A percentile compares a stretch with the other conserved stretches of the same genome.
Conservation (phyloP, 2,797 vertebrate species). For the Graptemys geographica region DNA sequence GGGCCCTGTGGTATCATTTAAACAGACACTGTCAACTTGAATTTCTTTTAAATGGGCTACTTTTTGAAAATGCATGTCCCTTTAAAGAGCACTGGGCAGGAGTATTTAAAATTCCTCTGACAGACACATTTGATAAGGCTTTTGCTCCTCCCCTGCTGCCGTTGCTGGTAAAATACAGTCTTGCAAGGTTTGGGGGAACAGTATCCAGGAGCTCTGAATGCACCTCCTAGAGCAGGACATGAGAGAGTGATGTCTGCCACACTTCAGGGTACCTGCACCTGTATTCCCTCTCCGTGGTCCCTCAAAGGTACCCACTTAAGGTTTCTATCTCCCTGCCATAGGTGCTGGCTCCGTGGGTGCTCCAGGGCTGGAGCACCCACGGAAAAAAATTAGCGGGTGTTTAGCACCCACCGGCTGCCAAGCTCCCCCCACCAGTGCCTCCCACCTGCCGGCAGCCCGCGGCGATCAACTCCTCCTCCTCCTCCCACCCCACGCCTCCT, state of each 20-base stretch:
- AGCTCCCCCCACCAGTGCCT: too few relatives aligned
- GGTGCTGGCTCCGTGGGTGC: too few relatives aligned
- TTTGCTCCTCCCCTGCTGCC: not conserved
- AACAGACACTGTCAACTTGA: not conserved
- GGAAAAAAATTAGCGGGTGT: too few relatives aligned
- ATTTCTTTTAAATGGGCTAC: not conserved
- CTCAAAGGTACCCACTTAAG: not conserved
- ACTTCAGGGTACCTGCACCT: not conserved
- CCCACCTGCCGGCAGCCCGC: too few relatives aligned
- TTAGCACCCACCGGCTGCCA: too few relatives aligned
- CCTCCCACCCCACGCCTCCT: too few relatives aligned
- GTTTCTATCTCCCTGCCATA: not conserved
- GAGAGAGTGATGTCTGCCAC: not conserved
- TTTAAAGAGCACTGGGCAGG: not conserved
- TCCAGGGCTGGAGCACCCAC: too few relatives aligned
- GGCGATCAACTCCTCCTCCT: too few relatives aligned
- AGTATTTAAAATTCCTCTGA: not conserved
- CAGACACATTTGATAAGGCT: not conserved
- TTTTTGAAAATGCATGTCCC: not conserved
- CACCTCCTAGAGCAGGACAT: not conserved
- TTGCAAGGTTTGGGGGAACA: not conserved
- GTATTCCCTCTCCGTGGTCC: not conserved
- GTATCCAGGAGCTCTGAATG: not conserved
- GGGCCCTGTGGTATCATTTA: not conserved
- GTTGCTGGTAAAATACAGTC: not conserved